Conservation (phyloP, 2,113 vertebrate species). For the Nyctibius bracteatus region DNA sequence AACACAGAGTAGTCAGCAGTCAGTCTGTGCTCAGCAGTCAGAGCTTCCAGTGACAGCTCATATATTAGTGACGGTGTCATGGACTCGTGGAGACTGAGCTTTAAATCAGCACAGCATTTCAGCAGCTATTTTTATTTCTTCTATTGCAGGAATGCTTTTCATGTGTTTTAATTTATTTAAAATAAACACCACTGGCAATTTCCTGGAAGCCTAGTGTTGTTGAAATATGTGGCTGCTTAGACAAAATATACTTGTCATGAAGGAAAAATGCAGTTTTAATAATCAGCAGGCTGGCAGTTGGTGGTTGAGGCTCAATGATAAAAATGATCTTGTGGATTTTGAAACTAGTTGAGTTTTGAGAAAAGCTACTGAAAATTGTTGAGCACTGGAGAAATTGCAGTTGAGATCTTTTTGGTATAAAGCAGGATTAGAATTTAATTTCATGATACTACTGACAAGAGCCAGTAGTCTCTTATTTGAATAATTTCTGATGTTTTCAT, state of each 20-base stretch:
- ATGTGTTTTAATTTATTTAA: neutral
- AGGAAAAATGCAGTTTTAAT: neutral
- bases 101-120: neutral
- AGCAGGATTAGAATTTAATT: neutral
- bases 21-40: neutral
- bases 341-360: neutral
- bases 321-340: neutral
- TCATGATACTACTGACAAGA: neutral
- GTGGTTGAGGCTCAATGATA: neutral
- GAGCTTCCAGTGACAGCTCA: neutral
- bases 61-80: neutral
- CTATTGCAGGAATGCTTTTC: neutral
- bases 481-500: neutral
- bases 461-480: neutral
- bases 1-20: neutral
- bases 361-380: neutral
- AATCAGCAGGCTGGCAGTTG: neutral
- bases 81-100: neutral
- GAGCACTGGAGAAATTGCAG: neutral
- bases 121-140: constrained; percentile 10
- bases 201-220: neutral
- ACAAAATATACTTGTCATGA: constrained; percentile 17
- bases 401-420: neutral
- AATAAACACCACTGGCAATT: neutral
- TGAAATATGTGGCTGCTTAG: neutral